Evolutionary conservation across 2,797 vertebrate species (phyloP).

Genomic region (Sphenopsis melanotis): DNA sequence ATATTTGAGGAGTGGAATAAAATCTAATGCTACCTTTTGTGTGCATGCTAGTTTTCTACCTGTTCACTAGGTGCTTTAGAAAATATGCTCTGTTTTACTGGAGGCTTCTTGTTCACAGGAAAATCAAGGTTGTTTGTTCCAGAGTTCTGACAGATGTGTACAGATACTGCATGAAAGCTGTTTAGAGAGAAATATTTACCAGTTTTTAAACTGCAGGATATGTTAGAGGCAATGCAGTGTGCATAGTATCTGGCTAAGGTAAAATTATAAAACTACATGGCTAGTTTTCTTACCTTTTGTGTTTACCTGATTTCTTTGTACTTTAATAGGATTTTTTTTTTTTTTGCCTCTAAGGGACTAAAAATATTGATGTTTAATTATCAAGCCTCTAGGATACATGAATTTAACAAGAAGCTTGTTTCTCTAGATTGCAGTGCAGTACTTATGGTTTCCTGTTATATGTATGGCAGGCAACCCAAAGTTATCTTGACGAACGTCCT

Average conservation of each 20-base stretch:
- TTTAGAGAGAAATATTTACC: neutral
- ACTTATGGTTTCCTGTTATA: constrained; percentile 71
- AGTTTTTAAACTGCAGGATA: neutral
- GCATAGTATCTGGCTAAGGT: neutral
- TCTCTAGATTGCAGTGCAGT: constrained; percentile 41
- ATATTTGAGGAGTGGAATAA: neutral
- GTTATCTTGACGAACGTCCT: constrained; percentile 81
- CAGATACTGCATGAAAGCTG: neutral
- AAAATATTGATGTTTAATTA: neutral
- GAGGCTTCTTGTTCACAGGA: constrained; percentile 25
- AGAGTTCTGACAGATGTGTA: neutral
- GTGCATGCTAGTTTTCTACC: neutral
- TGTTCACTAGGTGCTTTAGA: neutral
- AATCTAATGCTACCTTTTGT: neutral
- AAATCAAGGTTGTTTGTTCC: neutral
- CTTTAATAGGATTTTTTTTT: neutral
- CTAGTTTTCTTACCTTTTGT: neutral
- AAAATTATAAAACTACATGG: neutral
- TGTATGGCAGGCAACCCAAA: constrained; percentile 80
- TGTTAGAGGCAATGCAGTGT: neutral
- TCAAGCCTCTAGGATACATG: neutral
- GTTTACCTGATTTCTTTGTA: neutral
- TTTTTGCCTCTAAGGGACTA: neutral
- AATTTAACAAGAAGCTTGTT: constrained; percentile 18
- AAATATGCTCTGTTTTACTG: neutral